Conservation (phyloP, 2,113 vertebrate species). For the Pycnonotus jocosus region DNA sequence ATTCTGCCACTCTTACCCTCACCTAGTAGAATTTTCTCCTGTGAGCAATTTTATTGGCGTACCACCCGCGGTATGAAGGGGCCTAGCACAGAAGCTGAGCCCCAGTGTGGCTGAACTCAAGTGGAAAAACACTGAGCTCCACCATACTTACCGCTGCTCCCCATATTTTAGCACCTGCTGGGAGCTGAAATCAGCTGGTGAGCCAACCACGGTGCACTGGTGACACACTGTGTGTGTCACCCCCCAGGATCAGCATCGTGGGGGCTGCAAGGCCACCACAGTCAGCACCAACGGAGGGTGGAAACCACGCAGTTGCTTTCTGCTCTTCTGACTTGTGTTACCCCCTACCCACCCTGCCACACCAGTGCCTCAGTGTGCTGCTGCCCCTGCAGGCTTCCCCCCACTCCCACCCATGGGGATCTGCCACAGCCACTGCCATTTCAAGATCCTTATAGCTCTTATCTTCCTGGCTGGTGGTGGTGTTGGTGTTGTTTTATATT, state of each 20-base stretch:
- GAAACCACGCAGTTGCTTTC: not conserved
- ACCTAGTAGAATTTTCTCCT: not conserved
- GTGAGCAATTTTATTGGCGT: not conserved
- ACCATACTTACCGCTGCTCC: fast-evolving
- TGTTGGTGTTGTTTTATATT: not conserved
- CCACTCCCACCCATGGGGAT: fast-evolving
- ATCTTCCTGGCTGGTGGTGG: not conserved
- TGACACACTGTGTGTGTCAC: not conserved
- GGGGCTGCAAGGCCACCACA: not conserved
- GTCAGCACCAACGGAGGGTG: not conserved
- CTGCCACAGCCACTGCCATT: not conserved
- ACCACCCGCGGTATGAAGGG: not conserved
- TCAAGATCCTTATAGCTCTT: not conserved
- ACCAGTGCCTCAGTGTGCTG: not conserved
- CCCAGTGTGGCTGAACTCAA: not conserved
- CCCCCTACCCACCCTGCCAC: fast-evolving
- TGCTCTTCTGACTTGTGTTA: fast-evolving
- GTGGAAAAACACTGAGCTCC: not conserved
- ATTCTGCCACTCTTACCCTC: conserved; percentile 28
- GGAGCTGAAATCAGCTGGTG: not conserved
- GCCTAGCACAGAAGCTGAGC: not conserved
- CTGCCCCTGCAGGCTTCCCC: fast-evolving
- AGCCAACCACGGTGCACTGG: fast-evolving
- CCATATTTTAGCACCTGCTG: not conserved
- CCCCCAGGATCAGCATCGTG: fast-evolving